Percentiles rank a stretch among this genome's conserved stretches.
phyloP scores from a whole-genome alignment of 2,113 vertebrate species.

The Perca schrenkii region DNA sequence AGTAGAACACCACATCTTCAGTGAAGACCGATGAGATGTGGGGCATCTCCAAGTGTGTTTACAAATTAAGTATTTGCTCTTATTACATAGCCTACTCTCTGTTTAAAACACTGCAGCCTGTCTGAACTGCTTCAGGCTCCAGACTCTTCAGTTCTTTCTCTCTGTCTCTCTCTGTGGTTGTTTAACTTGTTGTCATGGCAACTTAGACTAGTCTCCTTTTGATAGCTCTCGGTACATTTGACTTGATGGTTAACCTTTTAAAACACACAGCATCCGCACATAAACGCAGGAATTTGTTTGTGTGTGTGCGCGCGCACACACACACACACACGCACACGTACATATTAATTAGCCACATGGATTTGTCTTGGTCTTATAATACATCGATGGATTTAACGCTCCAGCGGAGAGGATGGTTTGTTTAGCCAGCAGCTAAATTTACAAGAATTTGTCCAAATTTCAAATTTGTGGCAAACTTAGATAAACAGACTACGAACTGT shows the following conservation, averaged over 20 bases:
- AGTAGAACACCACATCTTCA: constrained; percentile 31
- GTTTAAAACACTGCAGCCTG: background rate
- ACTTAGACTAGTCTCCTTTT: background rate
- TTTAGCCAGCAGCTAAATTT: too few relatives aligned
- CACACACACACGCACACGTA: too few relatives aligned
- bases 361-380: too few relatives aligned
- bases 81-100: background rate
- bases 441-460: too few relatives aligned
- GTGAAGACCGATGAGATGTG: constrained; percentile 51
- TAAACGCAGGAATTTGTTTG: background rate
- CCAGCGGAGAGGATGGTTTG: too few relatives aligned
- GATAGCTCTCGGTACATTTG: constrained; percentile 5
- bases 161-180: background rate
- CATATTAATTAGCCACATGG: too few relatives aligned
- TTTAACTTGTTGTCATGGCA: constrained; percentile 46
- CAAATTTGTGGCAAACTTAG: too few relatives aligned
- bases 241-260: constrained; percentile 57
- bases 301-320: too few relatives aligned
- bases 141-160: background rate
- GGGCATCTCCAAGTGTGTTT: constrained; percentile 34
- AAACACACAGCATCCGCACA: constrained; percentile 1
- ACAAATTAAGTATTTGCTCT: constrained; percentile 25
- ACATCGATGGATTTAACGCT: too few relatives aligned
- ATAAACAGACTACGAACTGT: too few relatives aligned
- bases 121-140: background rate